Evolutionary conservation across 2,888 invertebrate genomes (phyloP).

Genomic region (Quadroppia sp.): DNA sequence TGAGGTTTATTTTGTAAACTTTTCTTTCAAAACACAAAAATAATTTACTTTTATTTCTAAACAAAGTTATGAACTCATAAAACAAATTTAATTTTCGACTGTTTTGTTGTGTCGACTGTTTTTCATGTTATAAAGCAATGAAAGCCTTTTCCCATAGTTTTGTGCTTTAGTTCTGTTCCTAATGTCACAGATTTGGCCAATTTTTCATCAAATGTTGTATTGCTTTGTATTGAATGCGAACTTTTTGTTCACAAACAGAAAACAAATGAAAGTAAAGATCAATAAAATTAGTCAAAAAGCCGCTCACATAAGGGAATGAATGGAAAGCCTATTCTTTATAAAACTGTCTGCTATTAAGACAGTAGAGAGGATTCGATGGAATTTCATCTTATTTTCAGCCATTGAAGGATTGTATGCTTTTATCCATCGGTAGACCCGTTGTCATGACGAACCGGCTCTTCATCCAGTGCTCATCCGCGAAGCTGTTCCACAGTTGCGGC

Average conservation of each 20-base stretch:
- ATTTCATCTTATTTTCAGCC: conserved; percentile 15
- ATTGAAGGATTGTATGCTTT: conserved; percentile 20
- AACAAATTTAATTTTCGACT: not conserved
- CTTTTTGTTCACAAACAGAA: not conserved
- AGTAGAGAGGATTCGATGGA: conserved; percentile 4
- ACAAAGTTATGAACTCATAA: conserved; percentile 3
- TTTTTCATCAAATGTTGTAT: too few relatives aligned
- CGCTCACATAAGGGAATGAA: conserved; percentile 31
- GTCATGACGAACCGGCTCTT: conserved; percentile 19
- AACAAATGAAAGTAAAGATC: conserved; percentile 8
- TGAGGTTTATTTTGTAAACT: not conserved
- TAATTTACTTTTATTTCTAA: not conserved
- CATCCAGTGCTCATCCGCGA: conserved; percentile 14
- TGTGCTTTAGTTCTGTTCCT: not conserved
- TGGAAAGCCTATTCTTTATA: too few relatives aligned
- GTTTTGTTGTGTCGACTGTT: not conserved
- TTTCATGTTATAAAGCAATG: not conserved
- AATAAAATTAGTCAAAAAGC: conserved; percentile 30
- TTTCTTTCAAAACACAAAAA: conserved; percentile 4
- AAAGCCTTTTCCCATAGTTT: not conserved
- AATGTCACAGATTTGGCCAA: conserved; percentile 19
- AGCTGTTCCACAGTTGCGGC: conserved; percentile 31
- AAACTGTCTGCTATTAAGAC: conserved; percentile 24
- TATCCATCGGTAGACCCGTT: not conserved
- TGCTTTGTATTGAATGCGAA: not conserved